A percentile compares a stretch with the other conserved stretches of the same genome.
Evolutionary conservation across 35 echinoderm and acorn worm genomes (phyloP).

Genomic region (Lytechinus pictus): DNA sequence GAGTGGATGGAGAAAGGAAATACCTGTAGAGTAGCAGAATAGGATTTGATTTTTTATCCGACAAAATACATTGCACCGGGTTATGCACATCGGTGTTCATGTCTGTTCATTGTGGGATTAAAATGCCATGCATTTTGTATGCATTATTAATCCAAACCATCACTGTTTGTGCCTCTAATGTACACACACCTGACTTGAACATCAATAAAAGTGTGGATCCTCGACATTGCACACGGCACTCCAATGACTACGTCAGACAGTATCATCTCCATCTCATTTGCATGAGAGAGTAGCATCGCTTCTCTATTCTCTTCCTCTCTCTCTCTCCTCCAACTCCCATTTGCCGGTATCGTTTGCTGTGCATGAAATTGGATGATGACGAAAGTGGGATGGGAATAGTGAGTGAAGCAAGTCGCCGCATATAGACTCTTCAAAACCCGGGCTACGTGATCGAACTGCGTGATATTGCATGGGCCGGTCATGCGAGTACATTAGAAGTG

Average conservation of each 20-base stretch:
- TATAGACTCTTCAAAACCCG: constrained; percentile 2
- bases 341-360: background rate
- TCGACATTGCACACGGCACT: background rate
- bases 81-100: background rate
- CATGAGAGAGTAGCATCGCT: constrained; percentile 13
- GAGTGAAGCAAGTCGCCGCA: constrained; percentile 43
- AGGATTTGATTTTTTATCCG: background rate
- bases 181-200: constrained; percentile 19
- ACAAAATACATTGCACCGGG: background rate
- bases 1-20: background rate
- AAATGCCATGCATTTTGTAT: background rate
- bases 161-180: background rate
- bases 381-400: constrained; percentile 43
- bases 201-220: background rate
- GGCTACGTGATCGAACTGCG: constrained; percentile 7
- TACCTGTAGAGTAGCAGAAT: no score
- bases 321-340: background rate
- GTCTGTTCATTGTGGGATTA: background rate
- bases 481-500: constrained; percentile 17
- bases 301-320: background rate
- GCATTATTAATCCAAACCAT: background rate
- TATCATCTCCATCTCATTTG: constrained; percentile 38
- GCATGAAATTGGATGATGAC: constrained; percentile 48
- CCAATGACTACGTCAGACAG: constrained; percentile 12
- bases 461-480: background rate